Base-by-base conservation (phyloP, 2,888 invertebrate species). In the Agrochola macilenta region DNA sequence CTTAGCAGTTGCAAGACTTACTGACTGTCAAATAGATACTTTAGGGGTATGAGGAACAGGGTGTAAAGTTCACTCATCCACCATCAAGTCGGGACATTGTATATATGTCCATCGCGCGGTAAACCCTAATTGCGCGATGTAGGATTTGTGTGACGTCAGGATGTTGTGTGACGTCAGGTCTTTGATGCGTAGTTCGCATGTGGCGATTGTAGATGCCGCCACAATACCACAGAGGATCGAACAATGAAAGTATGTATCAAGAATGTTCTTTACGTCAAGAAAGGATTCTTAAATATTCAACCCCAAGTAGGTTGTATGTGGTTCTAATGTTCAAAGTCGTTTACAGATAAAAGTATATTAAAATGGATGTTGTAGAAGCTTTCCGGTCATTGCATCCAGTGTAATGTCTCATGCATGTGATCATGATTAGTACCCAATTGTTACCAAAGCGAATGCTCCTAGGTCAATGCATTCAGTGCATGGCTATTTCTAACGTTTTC, bases 381-480 rank as follows among this genome's bases (percentile, higher is more conserved):
- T 52, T 54, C 4, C 46, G 39, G 58, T 58, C 49, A 39, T 39
- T 74, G 49, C 11, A 74, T 74, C 9, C 61, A 76, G 11, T 43
- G 66, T 17, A 66, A 20, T 63, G 1, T 30, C 9, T n/a, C 20
- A 52, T 35, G 60, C 20, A 20, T 61, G 3, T 64, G 65, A 30
- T 52, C 60, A 66, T 54, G 46, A 49, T 30, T 46, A 68, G 26
- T 49, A 63, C 11, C 20, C n/a, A 77, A 46, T 68, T n/a, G 61
- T 68, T 26, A 61, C 12, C 5, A 26, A 49, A 17, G 57, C 12
- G 17, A 54, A 46, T 63, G 46, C 39, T 43, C 30, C 9, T 30
- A 43, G 30, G 43, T 77, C 46, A 54, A 68, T 54, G 61, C 1
- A 65, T 74, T 14, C 26, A 12, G 14, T 11, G 20, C 26, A 66